A percentile compares a stretch with the other conserved stretches of the same genome.
Evolutionary conservation across 2,888 invertebrate genomes (phyloP).

Genomic region (Agrochola macilenta): DNA sequence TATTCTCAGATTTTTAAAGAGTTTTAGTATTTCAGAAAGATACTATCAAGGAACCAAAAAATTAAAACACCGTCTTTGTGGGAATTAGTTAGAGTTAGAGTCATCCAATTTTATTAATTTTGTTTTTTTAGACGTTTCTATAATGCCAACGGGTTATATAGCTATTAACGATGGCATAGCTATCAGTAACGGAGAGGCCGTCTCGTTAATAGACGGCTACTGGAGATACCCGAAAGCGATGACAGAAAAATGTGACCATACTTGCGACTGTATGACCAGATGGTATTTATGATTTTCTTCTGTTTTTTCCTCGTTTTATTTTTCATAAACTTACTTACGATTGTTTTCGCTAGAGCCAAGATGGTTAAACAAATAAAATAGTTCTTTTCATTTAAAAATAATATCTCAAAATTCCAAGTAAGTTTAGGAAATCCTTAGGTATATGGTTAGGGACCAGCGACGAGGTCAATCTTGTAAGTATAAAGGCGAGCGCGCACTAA

Average conservation of each 20-base stretch:
- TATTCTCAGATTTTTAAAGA: too few species aligned
- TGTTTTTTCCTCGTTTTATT: neutral
- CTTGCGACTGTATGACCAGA: slow-evolving; percentile 79
- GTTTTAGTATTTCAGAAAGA: too few species aligned
- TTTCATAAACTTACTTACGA: neutral
- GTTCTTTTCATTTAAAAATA: neutral
- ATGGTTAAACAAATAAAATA: too few species aligned
- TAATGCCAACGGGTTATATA: slow-evolving; percentile 81
- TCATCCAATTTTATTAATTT: neutral
- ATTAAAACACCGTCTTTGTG: too few species aligned
- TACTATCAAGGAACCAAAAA: too few species aligned
- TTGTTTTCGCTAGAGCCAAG: neutral
- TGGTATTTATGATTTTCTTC: slow-evolving; percentile 64
- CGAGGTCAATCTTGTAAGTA: neutral
- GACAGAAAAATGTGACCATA: slow-evolving; percentile 72
- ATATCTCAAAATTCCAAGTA: neutral
- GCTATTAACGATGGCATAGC: slow-evolving; percentile 78
- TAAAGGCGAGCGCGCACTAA: neutral
- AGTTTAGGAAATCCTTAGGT: neutral
- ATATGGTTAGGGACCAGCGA: neutral
- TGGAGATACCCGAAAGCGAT: slow-evolving; percentile 77
- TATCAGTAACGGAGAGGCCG: slow-evolving; percentile 58
- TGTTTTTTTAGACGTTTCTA: slow-evolving; percentile 71
- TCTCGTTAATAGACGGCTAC: slow-evolving; percentile 74
- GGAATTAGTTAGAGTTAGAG: neutral